Evolutionary conservation across 2,888 invertebrate species (phyloP).

Genomic region (Aphrophora alni): DNA sequence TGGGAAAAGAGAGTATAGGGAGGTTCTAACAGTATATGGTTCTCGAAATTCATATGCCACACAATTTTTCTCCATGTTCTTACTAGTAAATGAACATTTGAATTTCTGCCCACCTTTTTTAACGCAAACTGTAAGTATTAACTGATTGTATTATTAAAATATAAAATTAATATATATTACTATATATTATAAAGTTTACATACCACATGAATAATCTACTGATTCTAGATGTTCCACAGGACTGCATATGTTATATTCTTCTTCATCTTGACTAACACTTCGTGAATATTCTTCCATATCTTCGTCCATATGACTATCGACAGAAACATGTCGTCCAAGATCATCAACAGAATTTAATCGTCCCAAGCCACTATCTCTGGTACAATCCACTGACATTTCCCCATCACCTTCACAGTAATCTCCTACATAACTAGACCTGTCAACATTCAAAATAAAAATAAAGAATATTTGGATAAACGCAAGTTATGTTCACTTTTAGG

Average conservation of each 20-base stretch:
- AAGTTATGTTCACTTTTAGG: background rate
- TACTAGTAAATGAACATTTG: too few relatives aligned
- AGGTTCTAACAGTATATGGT: too few relatives aligned
- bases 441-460: background rate
- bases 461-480: background rate
- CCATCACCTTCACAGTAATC: constrained; percentile 35
- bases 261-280: background rate
- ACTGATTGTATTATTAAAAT: too few relatives aligned
- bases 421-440: constrained; percentile 19
- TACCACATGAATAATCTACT: constrained; percentile 25
- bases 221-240: background rate
- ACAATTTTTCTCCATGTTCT: too few relatives aligned
- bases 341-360: constrained; percentile 5
- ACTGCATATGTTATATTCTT: background rate
- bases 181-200: too few relatives aligned
- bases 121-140: too few relatives aligned
- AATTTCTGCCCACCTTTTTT: too few relatives aligned
- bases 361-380: constrained; percentile 63
- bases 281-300: constrained; percentile 16
- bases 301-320: constrained; percentile 11
- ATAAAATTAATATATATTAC: too few relatives aligned
- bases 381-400: constrained; percentile 65
- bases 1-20: too few relatives aligned
- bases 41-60: too few relatives aligned
- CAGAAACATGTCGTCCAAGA: background rate